phyloP scores from a whole-genome alignment of 2,888 invertebrate genomes.

The Nesidiocoris tenuis region DNA sequence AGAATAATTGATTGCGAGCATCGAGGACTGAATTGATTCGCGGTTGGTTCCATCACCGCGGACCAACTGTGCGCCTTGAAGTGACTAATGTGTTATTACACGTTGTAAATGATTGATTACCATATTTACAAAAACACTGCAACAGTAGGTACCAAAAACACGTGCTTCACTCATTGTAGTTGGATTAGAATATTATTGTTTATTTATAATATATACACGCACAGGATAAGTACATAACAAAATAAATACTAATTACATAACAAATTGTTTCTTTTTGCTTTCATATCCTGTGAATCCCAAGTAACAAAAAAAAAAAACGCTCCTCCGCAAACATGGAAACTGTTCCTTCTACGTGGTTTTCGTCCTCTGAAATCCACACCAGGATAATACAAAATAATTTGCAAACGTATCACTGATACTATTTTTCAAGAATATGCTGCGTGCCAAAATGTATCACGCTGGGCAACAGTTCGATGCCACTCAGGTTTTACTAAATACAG shows the following conservation, averaged over 20 bases:
- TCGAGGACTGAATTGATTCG: background rate
- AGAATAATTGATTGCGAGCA: background rate
- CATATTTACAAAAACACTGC: conserved; percentile 37
- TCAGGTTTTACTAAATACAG: too few relatives aligned
- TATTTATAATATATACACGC: conserved; percentile 38
- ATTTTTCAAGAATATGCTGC: background rate
- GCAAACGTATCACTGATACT: background rate
- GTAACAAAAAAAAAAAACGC: background rate
- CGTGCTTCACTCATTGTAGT: conserved; percentile 35
- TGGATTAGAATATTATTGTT: conserved; percentile 13
- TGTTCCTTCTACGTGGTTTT: too few relatives aligned
- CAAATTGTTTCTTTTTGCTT: background rate
- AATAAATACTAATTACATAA: conserved; percentile 29
- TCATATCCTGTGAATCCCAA: background rate
- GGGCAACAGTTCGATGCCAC: background rate
- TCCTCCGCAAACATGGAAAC: too few relatives aligned
- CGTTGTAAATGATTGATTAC: conserved; percentile 28
- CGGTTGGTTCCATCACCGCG: background rate
- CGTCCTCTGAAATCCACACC: background rate
- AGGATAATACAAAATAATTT: background rate
- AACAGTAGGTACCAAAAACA: conserved; percentile 43
- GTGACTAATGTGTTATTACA: conserved; percentile 30
- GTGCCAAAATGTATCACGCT: background rate
- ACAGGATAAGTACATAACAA: conserved; percentile 36
- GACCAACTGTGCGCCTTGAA: conserved; percentile 7